phyloP scores from a whole-genome alignment of 2,888 invertebrate genomes.

The Abscondita cerata region DNA sequence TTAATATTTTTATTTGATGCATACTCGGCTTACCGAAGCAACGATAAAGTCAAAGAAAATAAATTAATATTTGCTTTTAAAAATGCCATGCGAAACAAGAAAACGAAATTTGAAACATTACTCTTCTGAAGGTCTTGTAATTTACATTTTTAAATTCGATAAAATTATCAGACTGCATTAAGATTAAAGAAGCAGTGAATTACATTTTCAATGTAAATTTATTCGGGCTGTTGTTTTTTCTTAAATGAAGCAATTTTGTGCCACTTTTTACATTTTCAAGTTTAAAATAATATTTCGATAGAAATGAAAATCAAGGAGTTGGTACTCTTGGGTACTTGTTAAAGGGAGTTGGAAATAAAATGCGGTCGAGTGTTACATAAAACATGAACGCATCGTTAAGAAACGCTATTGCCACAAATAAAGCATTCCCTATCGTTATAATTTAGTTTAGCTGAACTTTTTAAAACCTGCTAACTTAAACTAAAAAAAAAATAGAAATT shows the following conservation, averaged over 20 bases:
- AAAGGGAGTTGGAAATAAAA: conserved; percentile 35
- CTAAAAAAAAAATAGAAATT: conserved; percentile 17
- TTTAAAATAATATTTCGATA: conserved; percentile 21
- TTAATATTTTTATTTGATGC: too few relatives aligned
- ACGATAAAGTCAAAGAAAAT: too few relatives aligned
- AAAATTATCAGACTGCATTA: too few relatives aligned
- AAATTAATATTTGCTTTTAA: not conserved
- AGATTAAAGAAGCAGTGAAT: not conserved
- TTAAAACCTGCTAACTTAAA: too few relatives aligned
- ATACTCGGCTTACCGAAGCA: too few relatives aligned
- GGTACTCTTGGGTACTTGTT: conserved; percentile 39
- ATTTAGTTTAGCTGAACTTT: conserved; percentile 43
- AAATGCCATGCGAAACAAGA: not conserved
- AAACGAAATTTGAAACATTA: too few relatives aligned
- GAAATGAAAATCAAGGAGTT: conserved; percentile 26
- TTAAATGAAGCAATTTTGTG: not conserved
- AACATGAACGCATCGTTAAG: conserved; percentile 50
- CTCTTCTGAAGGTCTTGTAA: not conserved
- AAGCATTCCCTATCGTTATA: conserved; percentile 43
- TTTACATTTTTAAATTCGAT: not conserved
- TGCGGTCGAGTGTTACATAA: conserved; percentile 46
- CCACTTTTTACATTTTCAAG: not conserved
- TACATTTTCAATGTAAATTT: too few relatives aligned
- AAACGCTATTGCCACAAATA: conserved; percentile 47
- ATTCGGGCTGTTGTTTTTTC: not conserved